phyloP scores from a whole-genome alignment of 1,140 invertebrate species.

The Rhysida immarginata region DNA sequence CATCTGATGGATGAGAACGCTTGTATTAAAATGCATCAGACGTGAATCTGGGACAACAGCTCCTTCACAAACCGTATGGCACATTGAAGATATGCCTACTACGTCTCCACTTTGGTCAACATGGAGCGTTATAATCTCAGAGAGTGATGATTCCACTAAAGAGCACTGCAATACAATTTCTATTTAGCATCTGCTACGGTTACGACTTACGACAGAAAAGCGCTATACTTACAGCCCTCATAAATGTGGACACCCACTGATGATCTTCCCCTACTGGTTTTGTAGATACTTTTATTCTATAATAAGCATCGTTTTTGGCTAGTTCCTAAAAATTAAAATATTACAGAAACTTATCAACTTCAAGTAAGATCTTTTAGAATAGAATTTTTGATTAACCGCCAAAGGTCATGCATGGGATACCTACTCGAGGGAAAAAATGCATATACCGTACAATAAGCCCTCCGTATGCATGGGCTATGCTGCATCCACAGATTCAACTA shows the following conservation, averaged over 20 bases:
- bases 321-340: constrained; percentile 37
- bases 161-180: constrained; percentile 46
- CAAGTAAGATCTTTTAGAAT: too few relatives aligned
- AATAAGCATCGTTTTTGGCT: constrained; percentile 52
- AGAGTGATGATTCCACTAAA: constrained; percentile 43
- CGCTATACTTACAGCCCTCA: constrained; percentile 55
- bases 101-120: constrained; percentile 53
- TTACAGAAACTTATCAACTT: background rate
- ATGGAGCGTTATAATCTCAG: constrained; percentile 52
- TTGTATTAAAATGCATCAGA: constrained; percentile 45
- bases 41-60: constrained; percentile 14
- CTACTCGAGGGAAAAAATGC: too few relatives aligned
- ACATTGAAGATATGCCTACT: constrained; percentile 44
- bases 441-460: too few relatives aligned
- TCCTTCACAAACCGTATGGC: constrained; percentile 20
- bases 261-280: constrained; percentile 46
- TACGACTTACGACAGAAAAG: too few relatives aligned
- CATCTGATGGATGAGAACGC: constrained; percentile 51
- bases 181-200: too few relatives aligned
- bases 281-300: constrained; percentile 51
- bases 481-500: too few relatives aligned
- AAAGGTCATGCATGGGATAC: too few relatives aligned
- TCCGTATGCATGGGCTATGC: too few relatives aligned
- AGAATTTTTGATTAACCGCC: too few relatives aligned
- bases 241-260: constrained; percentile 53